Conservation (phyloP, 2,888 invertebrate genomes). For the Galerucella calmariensis region DNA sequence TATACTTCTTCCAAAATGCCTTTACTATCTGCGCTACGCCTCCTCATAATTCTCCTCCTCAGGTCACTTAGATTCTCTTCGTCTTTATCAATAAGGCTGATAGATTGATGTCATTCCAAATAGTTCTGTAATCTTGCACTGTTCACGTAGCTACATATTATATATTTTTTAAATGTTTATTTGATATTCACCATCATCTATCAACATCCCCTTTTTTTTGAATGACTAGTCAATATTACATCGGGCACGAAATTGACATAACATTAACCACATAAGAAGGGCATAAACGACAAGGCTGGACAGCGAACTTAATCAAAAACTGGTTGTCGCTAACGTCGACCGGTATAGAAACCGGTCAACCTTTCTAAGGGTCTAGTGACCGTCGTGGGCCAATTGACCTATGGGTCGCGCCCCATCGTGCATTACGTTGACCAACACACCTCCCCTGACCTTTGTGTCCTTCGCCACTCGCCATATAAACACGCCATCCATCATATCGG, state of each 20-base stretch:
- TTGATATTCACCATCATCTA: neutral
- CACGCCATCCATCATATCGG: constrained; percentile 63
- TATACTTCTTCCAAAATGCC: too few relatives aligned
- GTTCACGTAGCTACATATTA: too few relatives aligned
- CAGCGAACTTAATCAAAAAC: constrained; percentile 56
- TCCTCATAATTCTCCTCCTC: too few relatives aligned
- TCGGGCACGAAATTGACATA: constrained; percentile 41
- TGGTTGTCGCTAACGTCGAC: constrained; percentile 33
- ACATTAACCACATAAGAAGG: constrained; percentile 46
- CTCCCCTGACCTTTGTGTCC: constrained; percentile 66
- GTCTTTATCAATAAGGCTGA: too few relatives aligned
- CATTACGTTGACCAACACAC: constrained; percentile 64
- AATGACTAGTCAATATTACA: constrained; percentile 25
- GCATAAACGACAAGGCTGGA: constrained; percentile 43
- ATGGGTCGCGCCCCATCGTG: constrained; percentile 62
- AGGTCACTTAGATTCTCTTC: too few relatives aligned
- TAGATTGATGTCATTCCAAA: too few relatives aligned
- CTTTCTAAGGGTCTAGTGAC: constrained; percentile 44
- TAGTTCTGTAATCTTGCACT: too few relatives aligned
- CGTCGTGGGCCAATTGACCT: constrained; percentile 65
- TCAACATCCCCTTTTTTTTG: constrained; percentile 16
- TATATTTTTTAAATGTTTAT: too few relatives aligned
- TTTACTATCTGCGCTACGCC: too few relatives aligned
- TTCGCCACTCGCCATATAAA: constrained; percentile 65
- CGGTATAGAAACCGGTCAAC: constrained; percentile 49